A percentile compares a stretch with the other conserved stretches of the same genome.
Conservation (phyloP, 2,797 vertebrate species). For the Myotis myotis region DNA sequence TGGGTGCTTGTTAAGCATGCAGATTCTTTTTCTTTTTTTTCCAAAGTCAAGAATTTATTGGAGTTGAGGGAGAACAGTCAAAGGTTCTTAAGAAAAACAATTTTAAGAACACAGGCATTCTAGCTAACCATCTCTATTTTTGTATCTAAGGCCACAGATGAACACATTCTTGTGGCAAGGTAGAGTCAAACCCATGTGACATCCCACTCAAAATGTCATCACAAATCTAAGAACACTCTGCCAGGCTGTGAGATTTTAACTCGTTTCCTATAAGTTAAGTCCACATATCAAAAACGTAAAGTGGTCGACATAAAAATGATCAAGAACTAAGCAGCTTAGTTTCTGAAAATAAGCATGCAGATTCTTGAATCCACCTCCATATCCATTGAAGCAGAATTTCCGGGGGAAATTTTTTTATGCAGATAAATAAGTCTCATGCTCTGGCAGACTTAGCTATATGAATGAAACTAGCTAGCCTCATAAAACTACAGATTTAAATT, state of each 20-base stretch:
- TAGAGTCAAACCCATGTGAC: conserved; percentile 32
- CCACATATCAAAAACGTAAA: not conserved
- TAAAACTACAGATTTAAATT: conserved; percentile 66
- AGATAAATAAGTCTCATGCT: conserved; percentile 53
- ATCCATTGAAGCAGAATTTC: conserved; percentile 62
- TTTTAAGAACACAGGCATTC: conserved; percentile 1
- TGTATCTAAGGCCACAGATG: conserved; percentile 56
- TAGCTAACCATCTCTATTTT: conserved; percentile 54
- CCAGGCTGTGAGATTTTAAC: conserved; percentile 35
- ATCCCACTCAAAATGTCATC: not conserved
- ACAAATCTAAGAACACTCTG: not conserved
- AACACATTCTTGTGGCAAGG: conserved; percentile 57
- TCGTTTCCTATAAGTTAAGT: not conserved
- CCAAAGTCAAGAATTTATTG: not conserved
- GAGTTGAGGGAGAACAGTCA: not conserved
- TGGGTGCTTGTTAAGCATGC: conserved; percentile 25
- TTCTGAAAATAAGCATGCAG: conserved; percentile 47
- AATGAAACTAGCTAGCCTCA: conserved; percentile 65
- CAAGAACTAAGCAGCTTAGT: not conserved
- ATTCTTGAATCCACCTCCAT: conserved; percentile 21
- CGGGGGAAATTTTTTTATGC: not conserved
- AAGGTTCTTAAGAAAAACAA: not conserved
- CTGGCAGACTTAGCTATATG: conserved; percentile 46
- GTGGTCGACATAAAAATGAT: not conserved
- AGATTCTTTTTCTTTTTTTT: not conserved